Evolutionary conservation across 2,797 vertebrate genomes (phyloP), one percentile per base, ranked within the genome.

Genomic region (Eutrigla gurnardus): DNA sequence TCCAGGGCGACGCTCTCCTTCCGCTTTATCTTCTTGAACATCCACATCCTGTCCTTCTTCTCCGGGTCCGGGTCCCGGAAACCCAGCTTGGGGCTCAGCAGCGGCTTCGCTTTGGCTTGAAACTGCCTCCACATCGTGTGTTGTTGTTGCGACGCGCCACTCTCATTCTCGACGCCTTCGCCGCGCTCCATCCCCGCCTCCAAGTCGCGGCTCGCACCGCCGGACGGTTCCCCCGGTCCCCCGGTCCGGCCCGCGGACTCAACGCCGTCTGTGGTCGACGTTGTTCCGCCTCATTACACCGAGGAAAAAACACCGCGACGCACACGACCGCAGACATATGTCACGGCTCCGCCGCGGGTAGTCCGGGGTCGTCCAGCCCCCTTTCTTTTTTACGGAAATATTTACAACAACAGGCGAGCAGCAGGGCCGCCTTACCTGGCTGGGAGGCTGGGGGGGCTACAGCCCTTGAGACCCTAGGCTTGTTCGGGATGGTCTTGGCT

Each of bases 41-140:
- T 86, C 95, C 96, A 95, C 66, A 90, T 85, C 8, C 90, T 60
- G 37, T 93, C 91, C 46, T 77, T 90, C 46, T 89, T 87, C 13
- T 86, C 72, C 13, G 25, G 25, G 25, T 90, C 94, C n/a, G 94
- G 90, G 77, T 92, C 94, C 75, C 85, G 93, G 93, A 6, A 70
- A 36, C 78, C 89, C 64, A 92, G 81, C 69, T 94, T 95, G 52
- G 95, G 86, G 80, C 93, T 94, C 66, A 94, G 92, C 66, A 93
- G 86, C 58, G 92, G 93, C 75, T 95, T 96, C 65, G 93, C 84
- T 85, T 85, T 93, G 75, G 95, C 91, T 84, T 96, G 96, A 32
- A 97, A 84, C 87, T 95, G 96, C 76, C 82, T 96, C 95, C 96
- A 96, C 57, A 96, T 82, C 13, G 95, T 93, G 79, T 88, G 93